Evolutionary conservation across 2,797 vertebrate genomes (phyloP), one percentile per base, ranked within the genome.

Genomic region (Sebastes dallii): DNA sequence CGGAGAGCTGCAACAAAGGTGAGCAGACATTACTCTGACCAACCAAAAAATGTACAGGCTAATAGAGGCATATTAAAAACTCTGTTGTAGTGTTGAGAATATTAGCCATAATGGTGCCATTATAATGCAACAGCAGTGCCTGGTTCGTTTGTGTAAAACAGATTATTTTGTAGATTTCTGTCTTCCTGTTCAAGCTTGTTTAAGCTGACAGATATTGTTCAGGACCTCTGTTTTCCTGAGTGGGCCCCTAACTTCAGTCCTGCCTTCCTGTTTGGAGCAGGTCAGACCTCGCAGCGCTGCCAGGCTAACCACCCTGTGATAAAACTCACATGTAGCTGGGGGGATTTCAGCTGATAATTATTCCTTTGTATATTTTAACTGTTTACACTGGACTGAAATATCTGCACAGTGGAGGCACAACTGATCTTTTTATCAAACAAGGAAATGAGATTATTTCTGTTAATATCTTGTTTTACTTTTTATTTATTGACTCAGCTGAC

Each of bases 1-100:
- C 97, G 12, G 98, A 99, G 91, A 95, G 96, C 91, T 97, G 96
- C 90, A 94, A 61, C 90, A 96, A 95, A 77, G 94, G 96, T 96
- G 91, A 95, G 95, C 50, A 66, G 34, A 79, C 27, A 8, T 55
- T 11, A 46, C n/a, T 60, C 3, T 39, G 8, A 1, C 14, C 11
- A 34, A 1, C 13, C 11, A 32, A 24, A 16, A 66, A 11, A 72
- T 46, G 2, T 16, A 27, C 18, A 54, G 25, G 24, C 8, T 55
- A 32, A 50, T 60, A 30, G 2, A 60, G 4, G 10, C 10, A 13
- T 25, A 32, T 50, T 27, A 13, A 60, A 60, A 58, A 24, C 18
- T 24, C 10, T 46, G 11, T 27, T 56, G 12, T 72, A 52, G 30
- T 60, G 8, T 20, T 72, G 3, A 25, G 50, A 68, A 32, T 27